Percentiles rank a stretch among this genome's conserved stretches.
Evolutionary conservation across 1,140 invertebrate genomes (phyloP).

Genomic region (Drosophila melanogaster): Release_6_plus_ISO1_MT NT_037436.4:14584501-14585000

Average conservation of each 20-base stretch:
- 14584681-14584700: slow-evolving; percentile 70
- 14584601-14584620: slow-evolving; percentile 7
- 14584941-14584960: slow-evolving; percentile 60
- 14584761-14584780: slow-evolving; percentile 10
- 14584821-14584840: slow-evolving; percentile 31
- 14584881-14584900: slow-evolving; percentile 76
- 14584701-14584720: slow-evolving; percentile 48
- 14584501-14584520: slow-evolving; percentile 85
- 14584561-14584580: not conserved
- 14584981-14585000: not conserved
- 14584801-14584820: slow-evolving; percentile 55
- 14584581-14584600: slow-evolving; percentile 4
- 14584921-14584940: slow-evolving; percentile 54
- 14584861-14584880: slow-evolving; percentile 61
- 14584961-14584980: slow-evolving; percentile 30
- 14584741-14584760: not conserved
- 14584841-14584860: slow-evolving; percentile 21
- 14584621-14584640: slow-evolving; percentile 20
- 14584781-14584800: slow-evolving; percentile 28
- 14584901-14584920: slow-evolving; percentile 61
- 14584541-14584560: slow-evolving; percentile 46
- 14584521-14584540: slow-evolving; percentile 80
- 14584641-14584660: slow-evolving; percentile 78
- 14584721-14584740: slow-evolving; percentile 73
- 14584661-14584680: slow-evolving; percentile 84